A percentile compares a stretch with the other conserved stretches of the same genome.
phyloP scores from a whole-genome alignment of 2,888 invertebrate species.

The Orchesellides sinensis region DNA sequence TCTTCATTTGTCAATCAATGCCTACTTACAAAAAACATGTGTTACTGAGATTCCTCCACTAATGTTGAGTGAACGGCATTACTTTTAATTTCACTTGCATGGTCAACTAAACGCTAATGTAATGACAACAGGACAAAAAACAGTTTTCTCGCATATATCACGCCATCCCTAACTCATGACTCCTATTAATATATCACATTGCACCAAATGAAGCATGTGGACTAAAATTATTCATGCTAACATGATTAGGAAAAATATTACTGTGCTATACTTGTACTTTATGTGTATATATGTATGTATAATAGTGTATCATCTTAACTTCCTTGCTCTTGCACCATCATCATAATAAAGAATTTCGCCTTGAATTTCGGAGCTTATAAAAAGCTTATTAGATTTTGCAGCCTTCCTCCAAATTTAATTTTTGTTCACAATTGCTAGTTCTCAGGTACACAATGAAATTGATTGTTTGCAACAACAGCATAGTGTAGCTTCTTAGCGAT shows the following conservation, averaged over 20 bases:
- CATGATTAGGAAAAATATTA: too few relatives aligned
- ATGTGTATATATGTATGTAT: slow-evolving; percentile 4
- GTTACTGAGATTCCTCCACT: slow-evolving; percentile 35
- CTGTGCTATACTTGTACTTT: not conserved
- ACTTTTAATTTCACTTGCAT: slow-evolving; percentile 43
- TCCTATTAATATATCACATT: slow-evolving; percentile 54
- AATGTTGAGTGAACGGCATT: slow-evolving; percentile 54
- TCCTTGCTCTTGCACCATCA: slow-evolving; percentile 26
- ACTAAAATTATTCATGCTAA: too few relatives aligned
- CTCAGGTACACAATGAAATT: slow-evolving; percentile 42
- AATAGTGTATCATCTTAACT: slow-evolving; percentile 53
- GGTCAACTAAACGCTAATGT: slow-evolving; percentile 24
- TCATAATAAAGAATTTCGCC: slow-evolving; percentile 47
- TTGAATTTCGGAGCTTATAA: slow-evolving; percentile 63
- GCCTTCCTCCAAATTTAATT: slow-evolving; percentile 66
- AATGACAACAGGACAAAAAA: slow-evolving; percentile 37
- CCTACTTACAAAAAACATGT: slow-evolving; percentile 14
- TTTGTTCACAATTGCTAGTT: slow-evolving; percentile 49
- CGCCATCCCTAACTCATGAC: slow-evolving; percentile 43
- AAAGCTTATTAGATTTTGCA: slow-evolving; percentile 66
- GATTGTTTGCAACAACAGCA: slow-evolving; percentile 41
- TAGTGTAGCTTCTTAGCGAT: slow-evolving; percentile 22
- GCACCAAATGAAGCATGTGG: slow-evolving; percentile 37
- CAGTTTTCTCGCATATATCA: slow-evolving; percentile 48
- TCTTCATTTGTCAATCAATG: slow-evolving; percentile 63